A percentile compares a stretch with the other conserved stretches of the same genome.
These are phyloP conservation scores for Muntiacus muntjak DNA, from an alignment of 2,113 vertebrate genomes.

Conservation along the genomic window DNA sequence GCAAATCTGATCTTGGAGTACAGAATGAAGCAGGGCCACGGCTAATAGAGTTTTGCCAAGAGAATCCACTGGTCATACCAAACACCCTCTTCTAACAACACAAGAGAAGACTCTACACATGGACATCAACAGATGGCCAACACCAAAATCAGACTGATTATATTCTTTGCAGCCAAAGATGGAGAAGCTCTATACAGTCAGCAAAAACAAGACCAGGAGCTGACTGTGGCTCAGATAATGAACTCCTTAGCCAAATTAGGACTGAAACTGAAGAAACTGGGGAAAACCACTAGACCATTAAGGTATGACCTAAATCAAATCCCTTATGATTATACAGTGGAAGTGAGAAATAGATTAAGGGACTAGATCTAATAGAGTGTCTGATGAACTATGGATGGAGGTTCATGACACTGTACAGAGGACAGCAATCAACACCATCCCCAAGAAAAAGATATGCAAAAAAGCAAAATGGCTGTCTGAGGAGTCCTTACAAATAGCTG, in stretches of 20 bases:
- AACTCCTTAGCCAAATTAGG: background rate
- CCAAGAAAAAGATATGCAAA: background rate
- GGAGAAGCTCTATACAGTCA: background rate
- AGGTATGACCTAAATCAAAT: background rate
- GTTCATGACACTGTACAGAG: background rate
- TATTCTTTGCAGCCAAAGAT: background rate
- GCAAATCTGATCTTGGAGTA: background rate
- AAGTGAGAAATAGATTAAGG: background rate
- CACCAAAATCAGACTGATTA: background rate
- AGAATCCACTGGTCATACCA: background rate
- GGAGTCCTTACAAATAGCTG: background rate
- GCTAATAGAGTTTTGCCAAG: background rate
- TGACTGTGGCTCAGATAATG: background rate
- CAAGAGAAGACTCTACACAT: background rate
- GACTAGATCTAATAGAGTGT: background rate
- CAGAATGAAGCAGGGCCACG: background rate
- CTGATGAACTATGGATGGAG: background rate
- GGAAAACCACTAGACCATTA: background rate
- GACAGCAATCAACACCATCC: background rate
- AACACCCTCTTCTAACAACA: background rate
- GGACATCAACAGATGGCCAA: background rate
- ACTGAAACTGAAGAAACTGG: background rate
- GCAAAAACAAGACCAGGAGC: background rate
- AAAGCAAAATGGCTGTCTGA: background rate
- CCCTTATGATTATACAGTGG: background rate